Percentiles rank a stretch among this genome's conserved stretches.
Conservation (phyloP, 2,797 vertebrate species). For the Crypturellus tataupa region DNA sequence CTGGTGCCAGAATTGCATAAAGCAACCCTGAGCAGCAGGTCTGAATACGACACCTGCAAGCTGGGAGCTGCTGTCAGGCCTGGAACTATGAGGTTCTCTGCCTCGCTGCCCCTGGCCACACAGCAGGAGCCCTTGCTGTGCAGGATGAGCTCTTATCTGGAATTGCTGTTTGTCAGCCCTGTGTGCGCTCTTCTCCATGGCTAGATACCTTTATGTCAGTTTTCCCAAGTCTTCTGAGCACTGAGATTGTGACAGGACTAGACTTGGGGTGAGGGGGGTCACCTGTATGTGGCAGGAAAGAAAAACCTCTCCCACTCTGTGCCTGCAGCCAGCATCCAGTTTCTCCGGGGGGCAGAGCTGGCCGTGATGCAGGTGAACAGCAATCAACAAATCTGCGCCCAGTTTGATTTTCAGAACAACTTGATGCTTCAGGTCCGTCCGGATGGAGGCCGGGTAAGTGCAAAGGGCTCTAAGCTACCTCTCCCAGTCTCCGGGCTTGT, state of each 20-base stretch:
- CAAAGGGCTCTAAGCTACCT: background rate
- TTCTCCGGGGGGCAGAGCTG: constrained; percentile 77
- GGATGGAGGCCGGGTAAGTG: constrained; percentile 73
- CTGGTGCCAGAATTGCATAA: background rate
- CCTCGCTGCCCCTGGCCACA: background rate
- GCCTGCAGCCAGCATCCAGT: constrained; percentile 77
- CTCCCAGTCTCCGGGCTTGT: background rate
- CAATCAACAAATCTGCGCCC: constrained; percentile 74
- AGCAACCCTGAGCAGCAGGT: background rate
- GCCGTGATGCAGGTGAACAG: constrained; percentile 76
- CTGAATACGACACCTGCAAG: accelerated
- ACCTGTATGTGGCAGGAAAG: background rate
- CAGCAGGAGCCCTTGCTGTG: background rate
- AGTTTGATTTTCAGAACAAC: constrained; percentile 79
- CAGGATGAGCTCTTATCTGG: background rate
- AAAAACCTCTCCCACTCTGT: background rate
- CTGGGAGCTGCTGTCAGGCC: background rate
- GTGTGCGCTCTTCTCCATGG: accelerated
- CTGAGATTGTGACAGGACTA: background rate
- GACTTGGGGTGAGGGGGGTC: background rate
- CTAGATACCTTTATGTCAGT: background rate
- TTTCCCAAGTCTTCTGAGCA: background rate
- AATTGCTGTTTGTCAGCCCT: background rate
- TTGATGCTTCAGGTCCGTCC: constrained; percentile 62
- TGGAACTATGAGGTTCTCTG: background rate